phyloP scores from a whole-genome alignment of 2,113 vertebrate species.

The Tilapia sparmanii region DNA sequence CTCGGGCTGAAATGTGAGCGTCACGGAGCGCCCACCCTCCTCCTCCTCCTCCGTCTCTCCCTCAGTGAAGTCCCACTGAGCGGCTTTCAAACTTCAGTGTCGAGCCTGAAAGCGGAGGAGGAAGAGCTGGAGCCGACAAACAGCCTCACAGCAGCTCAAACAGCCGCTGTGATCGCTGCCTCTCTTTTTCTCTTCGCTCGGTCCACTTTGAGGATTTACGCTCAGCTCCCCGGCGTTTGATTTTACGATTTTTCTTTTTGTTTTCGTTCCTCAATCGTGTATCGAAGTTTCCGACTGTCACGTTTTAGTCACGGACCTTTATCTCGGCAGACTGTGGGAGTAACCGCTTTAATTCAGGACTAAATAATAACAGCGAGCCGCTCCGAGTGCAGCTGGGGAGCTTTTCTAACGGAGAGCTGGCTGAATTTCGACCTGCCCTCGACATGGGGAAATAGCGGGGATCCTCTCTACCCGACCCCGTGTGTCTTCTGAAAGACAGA shows the following conservation, averaged over 20 bases:
- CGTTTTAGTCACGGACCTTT: slow-evolving; percentile 10
- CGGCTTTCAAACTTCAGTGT: slow-evolving; percentile 56
- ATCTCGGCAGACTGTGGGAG: not conserved
- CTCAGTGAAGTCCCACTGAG: slow-evolving; percentile 46
- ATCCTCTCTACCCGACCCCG: not conserved
- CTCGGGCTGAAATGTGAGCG: slow-evolving; percentile 55
- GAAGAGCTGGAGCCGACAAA: slow-evolving; percentile 15
- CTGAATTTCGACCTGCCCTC: slow-evolving; percentile 1
- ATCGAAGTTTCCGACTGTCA: slow-evolving; percentile 44
- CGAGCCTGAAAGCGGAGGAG: slow-evolving; percentile 40
- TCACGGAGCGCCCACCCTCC: slow-evolving; percentile 35
- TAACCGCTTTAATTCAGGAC: not conserved
- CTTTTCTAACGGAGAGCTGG: not conserved
- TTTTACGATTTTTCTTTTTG: not conserved
- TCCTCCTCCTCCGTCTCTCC: slow-evolving; percentile 5
- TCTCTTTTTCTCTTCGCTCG: not conserved
- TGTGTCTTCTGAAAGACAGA: not conserved
- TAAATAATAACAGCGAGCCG: not conserved
- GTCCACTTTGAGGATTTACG: slow-evolving; percentile 4
- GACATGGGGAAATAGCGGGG: slow-evolving; percentile 49
- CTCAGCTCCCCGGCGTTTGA: not conserved
- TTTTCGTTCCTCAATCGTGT: not conserved
- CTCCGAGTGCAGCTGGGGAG: not conserved
- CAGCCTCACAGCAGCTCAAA: not conserved
- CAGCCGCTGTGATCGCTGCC: not conserved